These are phyloP conservation scores for Carlito syrichta DNA, from an alignment of 2,113 vertebrate species.

Conservation along the genomic window DNA sequence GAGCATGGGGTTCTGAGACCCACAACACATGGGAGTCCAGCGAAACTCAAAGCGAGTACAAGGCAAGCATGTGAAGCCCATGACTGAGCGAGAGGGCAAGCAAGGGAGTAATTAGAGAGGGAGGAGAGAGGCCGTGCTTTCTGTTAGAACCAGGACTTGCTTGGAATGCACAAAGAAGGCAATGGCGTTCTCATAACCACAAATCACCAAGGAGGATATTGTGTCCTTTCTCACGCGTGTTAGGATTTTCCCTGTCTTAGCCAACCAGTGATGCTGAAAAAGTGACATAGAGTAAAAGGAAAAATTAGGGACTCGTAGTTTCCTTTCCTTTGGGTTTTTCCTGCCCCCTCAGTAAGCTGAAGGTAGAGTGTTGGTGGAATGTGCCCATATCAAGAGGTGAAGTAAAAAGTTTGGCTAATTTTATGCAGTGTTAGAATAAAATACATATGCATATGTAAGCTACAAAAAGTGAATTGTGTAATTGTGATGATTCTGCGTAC, in stretches of 20 bases:
- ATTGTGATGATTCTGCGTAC: not conserved
- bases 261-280: not conserved
- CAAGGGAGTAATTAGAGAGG: not conserved
- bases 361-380: not conserved
- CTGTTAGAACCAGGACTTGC: not conserved
- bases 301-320: not conserved
- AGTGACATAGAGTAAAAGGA: not conserved
- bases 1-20: not conserved
- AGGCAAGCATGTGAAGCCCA: not conserved
- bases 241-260: not conserved
- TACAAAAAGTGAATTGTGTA: not conserved
- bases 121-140: rapidly evolving
- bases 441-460: not conserved
- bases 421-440: not conserved
- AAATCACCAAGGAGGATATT: rapidly evolving
- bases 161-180: not conserved
- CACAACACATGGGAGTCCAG: rapidly evolving
- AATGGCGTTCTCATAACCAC: not conserved
- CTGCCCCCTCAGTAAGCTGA: not conserved
- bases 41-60: not conserved
- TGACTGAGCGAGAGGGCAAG: not conserved
- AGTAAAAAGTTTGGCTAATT: not conserved
- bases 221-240: not conserved
- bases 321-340: not conserved
- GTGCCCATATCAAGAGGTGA: not conserved